phyloP scores from a whole-genome alignment of 2,797 vertebrate genomes.

The Oreortyx pictus region DNA sequence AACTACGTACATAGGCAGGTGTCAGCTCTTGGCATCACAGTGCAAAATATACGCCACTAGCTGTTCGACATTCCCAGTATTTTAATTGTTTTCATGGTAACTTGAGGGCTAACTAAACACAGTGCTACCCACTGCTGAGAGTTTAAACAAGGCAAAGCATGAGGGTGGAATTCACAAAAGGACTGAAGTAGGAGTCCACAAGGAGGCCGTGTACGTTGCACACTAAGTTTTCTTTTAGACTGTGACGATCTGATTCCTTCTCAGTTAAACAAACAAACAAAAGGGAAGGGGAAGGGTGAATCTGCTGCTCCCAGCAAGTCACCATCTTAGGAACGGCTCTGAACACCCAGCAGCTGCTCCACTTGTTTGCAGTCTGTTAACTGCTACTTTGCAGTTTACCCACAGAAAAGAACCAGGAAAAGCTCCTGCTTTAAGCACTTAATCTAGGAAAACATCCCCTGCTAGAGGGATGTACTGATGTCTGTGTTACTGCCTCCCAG shows the following conservation, averaged over 20 bases:
- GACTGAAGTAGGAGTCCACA: neutral
- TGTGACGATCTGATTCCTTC: neutral
- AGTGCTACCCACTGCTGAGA: neutral
- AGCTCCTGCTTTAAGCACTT: neutral
- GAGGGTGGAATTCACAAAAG: neutral
- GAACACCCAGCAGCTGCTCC: neutral
- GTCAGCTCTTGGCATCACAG: neutral
- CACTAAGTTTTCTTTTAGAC: neutral
- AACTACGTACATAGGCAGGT: fast-evolving
- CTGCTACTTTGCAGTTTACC: neutral
- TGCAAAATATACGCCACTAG: neutral
- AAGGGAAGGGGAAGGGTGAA: neutral
- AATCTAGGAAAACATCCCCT: neutral
- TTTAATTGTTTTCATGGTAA: neutral
- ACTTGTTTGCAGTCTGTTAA: neutral
- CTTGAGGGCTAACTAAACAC: neutral
- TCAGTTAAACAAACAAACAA: neutral
- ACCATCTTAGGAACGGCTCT: neutral
- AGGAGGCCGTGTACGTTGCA: neutral
- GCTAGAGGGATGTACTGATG: neutral
- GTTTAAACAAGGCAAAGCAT: neutral
- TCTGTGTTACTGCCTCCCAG: neutral
- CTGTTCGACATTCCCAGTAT: fast-evolving
- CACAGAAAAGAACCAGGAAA: fast-evolving
- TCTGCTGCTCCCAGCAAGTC: neutral